Conservation (phyloP, 2,888 invertebrate genomes). For the Ligdia adustata region DNA sequence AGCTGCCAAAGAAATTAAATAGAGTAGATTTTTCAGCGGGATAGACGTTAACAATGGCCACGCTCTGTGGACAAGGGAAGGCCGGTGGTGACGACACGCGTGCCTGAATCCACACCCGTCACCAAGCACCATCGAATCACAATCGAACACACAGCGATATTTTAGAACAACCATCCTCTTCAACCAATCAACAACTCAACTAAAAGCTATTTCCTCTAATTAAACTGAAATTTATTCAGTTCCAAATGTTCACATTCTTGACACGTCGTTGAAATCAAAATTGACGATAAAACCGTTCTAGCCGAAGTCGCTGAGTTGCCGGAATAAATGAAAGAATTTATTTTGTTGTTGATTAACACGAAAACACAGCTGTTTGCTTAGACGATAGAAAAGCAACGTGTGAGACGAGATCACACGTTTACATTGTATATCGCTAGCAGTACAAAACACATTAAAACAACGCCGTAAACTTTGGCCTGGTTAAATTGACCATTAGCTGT, state of each 20-base stretch:
- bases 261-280: slow-evolving; percentile 20
- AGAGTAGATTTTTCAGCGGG: slow-evolving; percentile 75
- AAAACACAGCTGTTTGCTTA: slow-evolving; percentile 17
- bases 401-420: no score
- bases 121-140: no score
- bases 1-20: slow-evolving; percentile 81
- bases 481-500: no score
- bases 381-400: no score
- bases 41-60: slow-evolving; percentile 75
- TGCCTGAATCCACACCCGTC: no score
- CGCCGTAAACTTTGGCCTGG: no score
- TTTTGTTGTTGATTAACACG: slow-evolving; percentile 12
- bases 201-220: slow-evolving; percentile 37
- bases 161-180: slow-evolving; percentile 25
- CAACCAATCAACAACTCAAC: slow-evolving; percentile 39
- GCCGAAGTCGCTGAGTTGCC: slow-evolving; percentile 5
- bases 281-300: slow-evolving; percentile 19
- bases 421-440: no score
- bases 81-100: slow-evolving; percentile 53
- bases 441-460: no score
- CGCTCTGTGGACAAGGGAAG: slow-evolving; percentile 63
- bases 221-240: slow-evolving; percentile 40
- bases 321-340: slow-evolving; percentile 16
- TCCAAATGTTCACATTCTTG: slow-evolving; percentile 32
- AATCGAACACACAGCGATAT: slow-evolving; percentile 30